These are phyloP conservation scores for Drosophila macrospina DNA, from an alignment of 2,888 invertebrate genomes.

Conservation along the genomic window DNA sequence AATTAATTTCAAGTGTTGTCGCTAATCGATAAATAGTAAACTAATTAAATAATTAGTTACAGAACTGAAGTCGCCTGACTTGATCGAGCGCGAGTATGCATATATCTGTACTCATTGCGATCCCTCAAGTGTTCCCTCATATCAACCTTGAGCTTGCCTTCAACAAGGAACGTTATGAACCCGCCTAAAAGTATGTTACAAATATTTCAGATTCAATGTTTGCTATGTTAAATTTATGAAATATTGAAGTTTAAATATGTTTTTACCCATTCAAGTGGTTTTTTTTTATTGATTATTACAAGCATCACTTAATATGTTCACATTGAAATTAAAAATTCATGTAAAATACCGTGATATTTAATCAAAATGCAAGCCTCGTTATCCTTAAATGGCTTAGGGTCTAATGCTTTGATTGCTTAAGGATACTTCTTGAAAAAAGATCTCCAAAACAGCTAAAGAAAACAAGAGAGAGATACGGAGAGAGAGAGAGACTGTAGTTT, in stretches of 20 bases:
- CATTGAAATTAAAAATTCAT: neutral
- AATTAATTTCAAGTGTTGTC: neutral
- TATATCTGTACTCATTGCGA: no score
- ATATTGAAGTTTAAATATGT: neutral
- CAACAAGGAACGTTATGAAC: neutral
- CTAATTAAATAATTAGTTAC: no score
- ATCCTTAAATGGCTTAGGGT: neutral
- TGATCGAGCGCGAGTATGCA: no score
- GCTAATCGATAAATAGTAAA: no score
- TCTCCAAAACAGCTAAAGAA: neutral
- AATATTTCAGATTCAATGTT: neutral
- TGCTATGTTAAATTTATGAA: neutral
- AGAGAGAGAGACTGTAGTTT: neutral
- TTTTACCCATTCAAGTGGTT: neutral
- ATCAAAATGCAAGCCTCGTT: neutral
- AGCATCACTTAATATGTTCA: neutral
- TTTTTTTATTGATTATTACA: neutral
- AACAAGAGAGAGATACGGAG: neutral
- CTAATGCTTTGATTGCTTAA: neutral
- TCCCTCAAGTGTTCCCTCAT: no score
- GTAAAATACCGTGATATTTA: neutral
- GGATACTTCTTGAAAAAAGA: neutral
- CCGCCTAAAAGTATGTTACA: slow-evolving; percentile 23
- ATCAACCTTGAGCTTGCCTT: no score
- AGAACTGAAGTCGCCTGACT: no score